phyloP scores from a whole-genome alignment of 2,797 vertebrate species.

The Coregonus ussuriensis region DNA sequence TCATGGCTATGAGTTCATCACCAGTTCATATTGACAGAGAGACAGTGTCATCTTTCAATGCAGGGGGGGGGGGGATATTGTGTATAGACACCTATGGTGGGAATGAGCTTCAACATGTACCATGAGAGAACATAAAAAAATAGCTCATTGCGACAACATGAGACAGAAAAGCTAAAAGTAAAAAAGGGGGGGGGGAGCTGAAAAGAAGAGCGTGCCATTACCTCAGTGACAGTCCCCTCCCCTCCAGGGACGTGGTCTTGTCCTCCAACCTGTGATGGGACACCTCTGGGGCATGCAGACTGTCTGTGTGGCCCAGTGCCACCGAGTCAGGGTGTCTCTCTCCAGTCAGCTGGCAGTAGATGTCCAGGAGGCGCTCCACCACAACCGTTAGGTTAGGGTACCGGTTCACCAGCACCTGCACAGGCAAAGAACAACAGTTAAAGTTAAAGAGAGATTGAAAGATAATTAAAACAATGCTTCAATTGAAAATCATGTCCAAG shows the following conservation, averaged over 20 bases:
- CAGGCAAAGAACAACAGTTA: neutral
- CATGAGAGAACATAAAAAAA: too few species aligned
- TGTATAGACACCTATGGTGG: neutral
- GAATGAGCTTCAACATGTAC: neutral
- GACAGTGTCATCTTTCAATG: neutral
- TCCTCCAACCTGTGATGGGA: slow-evolving; percentile 66
- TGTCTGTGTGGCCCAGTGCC: slow-evolving; percentile 22
- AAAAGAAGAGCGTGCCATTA: slow-evolving; percentile 51
- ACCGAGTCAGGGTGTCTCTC: slow-evolving; percentile 73
- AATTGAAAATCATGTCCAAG: too few species aligned
- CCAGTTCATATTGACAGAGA: neutral
- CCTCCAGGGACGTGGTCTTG: slow-evolving; percentile 79
- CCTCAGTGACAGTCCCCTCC: slow-evolving; percentile 91
- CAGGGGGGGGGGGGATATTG: neutral
- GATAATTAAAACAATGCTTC: too few species aligned
- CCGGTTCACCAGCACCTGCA: slow-evolving; percentile 82
- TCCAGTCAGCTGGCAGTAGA: slow-evolving; percentile 88
- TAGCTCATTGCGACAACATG: too few species aligned
- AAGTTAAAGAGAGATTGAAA: neutral
- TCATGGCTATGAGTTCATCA: neutral
- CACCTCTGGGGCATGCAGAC: slow-evolving; percentile 29
- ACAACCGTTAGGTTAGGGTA: slow-evolving; percentile 80
- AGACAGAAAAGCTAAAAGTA: too few species aligned
- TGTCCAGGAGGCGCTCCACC: slow-evolving; percentile 86
- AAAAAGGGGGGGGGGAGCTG: too few species aligned